Conservation (phyloP, 2,888 invertebrate species). For the Sesamia inferens region DNA sequence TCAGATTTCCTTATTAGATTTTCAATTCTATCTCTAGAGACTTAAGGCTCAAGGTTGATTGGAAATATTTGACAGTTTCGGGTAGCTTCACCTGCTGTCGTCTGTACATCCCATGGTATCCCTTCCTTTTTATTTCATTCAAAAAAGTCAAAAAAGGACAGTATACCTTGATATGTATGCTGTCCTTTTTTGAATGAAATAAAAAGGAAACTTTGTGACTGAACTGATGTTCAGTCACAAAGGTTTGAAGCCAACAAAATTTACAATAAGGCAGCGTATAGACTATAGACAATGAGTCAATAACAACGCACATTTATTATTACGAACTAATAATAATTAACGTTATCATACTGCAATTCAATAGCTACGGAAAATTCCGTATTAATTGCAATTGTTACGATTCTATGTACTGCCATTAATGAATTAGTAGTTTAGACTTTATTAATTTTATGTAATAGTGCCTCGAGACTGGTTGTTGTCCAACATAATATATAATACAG, state of each 20-base stretch:
- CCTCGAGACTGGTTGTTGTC: background rate
- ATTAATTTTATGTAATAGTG: background rate
- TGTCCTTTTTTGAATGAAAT: too few relatives aligned
- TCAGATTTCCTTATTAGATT: too few relatives aligned
- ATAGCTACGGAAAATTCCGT: constrained; percentile 72
- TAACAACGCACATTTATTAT: constrained; percentile 67
- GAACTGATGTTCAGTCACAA: too few relatives aligned
- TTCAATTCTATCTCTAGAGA: too few relatives aligned
- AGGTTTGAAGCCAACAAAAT: background rate
- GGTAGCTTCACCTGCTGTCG: too few relatives aligned
- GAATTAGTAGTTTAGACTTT: constrained; percentile 1
- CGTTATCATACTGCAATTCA: constrained; percentile 68
- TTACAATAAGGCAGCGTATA: constrained; percentile 46
- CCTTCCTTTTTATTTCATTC: too few relatives aligned
- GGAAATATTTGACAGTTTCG: too few relatives aligned
- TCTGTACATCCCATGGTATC: too few relatives aligned
- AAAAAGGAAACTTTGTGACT: too few relatives aligned
- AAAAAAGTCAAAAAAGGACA: too few relatives aligned
- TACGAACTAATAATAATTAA: constrained; percentile 69
- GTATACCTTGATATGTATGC: too few relatives aligned
- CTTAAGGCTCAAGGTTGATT: too few relatives aligned
- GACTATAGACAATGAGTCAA: constrained; percentile 66
- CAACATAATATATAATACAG: background rate
- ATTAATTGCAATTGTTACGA: constrained; percentile 41
- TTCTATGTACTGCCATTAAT: constrained; percentile 23